Percentiles rank a stretch among this genome's conserved stretches.
phyloP scores from a whole-genome alignment of 2,113 vertebrate species.

The Setophaga coronata region DNA sequence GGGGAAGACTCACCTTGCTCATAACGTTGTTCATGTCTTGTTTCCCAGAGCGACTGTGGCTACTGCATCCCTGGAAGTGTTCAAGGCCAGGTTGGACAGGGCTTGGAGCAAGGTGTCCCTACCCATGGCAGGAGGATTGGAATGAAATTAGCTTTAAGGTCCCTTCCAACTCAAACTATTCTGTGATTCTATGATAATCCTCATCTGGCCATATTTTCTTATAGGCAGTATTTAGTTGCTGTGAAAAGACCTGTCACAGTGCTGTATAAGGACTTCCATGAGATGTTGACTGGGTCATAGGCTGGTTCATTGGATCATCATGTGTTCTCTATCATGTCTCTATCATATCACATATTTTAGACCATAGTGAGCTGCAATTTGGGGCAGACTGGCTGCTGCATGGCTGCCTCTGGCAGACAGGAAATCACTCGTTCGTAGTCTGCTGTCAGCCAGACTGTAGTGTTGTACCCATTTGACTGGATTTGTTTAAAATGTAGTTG shows the following conservation, averaged over 20 bases:
- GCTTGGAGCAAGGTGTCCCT: background rate
- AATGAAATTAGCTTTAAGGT: background rate
- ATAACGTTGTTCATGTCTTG: background rate
- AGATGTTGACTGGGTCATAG: background rate
- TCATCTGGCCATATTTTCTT: background rate
- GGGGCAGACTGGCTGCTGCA: background rate
- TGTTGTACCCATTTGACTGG: background rate
- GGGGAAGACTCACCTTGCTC: background rate
- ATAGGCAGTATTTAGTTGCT: background rate
- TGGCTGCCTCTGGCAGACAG: background rate
- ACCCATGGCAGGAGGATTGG: background rate
- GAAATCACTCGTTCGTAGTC: rapidly evolving
- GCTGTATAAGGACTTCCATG: background rate
- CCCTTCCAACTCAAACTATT: background rate
- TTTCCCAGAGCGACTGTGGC: background rate
- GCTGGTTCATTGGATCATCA: background rate
- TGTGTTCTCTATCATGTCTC: background rate
- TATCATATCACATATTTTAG: background rate
- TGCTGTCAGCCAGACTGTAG: rapidly evolving
- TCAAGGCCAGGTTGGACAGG: background rate
- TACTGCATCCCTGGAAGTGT: background rate
- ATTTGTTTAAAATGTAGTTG: background rate
- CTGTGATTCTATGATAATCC: background rate
- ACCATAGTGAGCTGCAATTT: background rate
- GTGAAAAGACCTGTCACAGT: background rate